Evolutionary conservation across 2,113 vertebrate species (phyloP), one percentile per base, ranked within the genome.

Genomic region (Caranx ignobilis): DNA sequence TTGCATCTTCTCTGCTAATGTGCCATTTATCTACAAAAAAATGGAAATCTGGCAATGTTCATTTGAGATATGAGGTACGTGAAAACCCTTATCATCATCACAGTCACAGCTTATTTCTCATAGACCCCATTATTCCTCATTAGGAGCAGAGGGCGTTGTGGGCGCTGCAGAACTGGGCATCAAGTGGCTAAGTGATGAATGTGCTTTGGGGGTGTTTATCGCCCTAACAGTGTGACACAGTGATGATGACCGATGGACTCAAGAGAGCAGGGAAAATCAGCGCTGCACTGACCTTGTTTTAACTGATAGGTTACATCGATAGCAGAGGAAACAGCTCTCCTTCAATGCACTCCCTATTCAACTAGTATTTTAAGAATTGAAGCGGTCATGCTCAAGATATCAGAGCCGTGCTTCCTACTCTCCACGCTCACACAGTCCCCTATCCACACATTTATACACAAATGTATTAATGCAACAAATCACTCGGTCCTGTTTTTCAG

Each of bases 121-220:
- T 60, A 32, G 54, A 69, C 76, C 64, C 65, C 74, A 83, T 91
- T 87, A 89, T 76, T 84, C 56, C 77, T 88, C 87, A 89, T 92
- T 85, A 92, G 57, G 64, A 81, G 75, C 68, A 81, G 2, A 82
- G 82, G 83, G 76, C 37, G 55, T 57, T 57, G 80, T 62, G 82
- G 82, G 79, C 2, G 48, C 56, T 47, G 57, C 72, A 68, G 73
- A 73, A 63, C 65, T 56, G 67, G 60, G 63, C 72, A 86, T 87
- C 55, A 82, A 85, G 86, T 73, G 54, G 85, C 84, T 84, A 71
- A 68, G 81, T 93, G 89, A 94, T 92, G 71, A 89, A 93, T 94
- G 91, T 70, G 88, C 84, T 80, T 48, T 57, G 71, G 83, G 71
- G 72, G 65, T 78, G 84, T 91, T 87, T 88, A 90, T 91, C 69